Conservation (phyloP, 35 echinoderm and acorn worm genomes). For the Heliocidaris tuberculata region DNA sequence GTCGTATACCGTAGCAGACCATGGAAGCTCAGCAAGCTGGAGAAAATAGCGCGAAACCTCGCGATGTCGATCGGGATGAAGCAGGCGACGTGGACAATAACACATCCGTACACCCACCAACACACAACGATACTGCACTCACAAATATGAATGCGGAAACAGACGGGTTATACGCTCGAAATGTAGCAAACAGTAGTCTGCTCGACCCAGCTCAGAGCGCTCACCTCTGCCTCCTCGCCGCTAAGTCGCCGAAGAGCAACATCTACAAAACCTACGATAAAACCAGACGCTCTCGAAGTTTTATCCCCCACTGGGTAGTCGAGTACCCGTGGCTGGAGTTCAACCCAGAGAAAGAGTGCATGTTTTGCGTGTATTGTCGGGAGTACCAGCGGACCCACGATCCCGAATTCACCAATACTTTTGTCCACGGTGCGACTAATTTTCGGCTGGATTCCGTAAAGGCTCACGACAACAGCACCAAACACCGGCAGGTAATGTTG, state of each 20-base stretch:
- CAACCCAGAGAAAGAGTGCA: conserved; percentile 39
- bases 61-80: neutral
- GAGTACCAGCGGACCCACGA: conserved; percentile 23
- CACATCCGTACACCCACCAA: neutral
- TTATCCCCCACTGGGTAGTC: conserved; percentile 35
- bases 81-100: conserved; percentile 40
- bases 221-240: neutral
- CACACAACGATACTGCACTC: neutral
- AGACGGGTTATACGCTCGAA: neutral
- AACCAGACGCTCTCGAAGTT: neutral
- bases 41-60: neutral
- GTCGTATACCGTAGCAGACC: neutral
- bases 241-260: conserved; percentile 6
- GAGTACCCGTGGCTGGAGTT: conserved; percentile 42
- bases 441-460: conserved; percentile 42
- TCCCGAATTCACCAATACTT: conserved; percentile 21
- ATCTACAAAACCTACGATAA: conserved; percentile 39
- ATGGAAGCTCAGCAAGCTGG: neutral
- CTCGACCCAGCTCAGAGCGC: conserved; percentile 15
- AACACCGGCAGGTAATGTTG: conserved; percentile 38
- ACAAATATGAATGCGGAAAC: conserved; percentile 5
- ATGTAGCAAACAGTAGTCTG: neutral
- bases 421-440: conserved; percentile 26
- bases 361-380: conserved; percentile 29
- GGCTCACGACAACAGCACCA: conserved; percentile 30